Conservation (phyloP, 2,797 vertebrate species). For the Okamejei kenojei region DNA sequence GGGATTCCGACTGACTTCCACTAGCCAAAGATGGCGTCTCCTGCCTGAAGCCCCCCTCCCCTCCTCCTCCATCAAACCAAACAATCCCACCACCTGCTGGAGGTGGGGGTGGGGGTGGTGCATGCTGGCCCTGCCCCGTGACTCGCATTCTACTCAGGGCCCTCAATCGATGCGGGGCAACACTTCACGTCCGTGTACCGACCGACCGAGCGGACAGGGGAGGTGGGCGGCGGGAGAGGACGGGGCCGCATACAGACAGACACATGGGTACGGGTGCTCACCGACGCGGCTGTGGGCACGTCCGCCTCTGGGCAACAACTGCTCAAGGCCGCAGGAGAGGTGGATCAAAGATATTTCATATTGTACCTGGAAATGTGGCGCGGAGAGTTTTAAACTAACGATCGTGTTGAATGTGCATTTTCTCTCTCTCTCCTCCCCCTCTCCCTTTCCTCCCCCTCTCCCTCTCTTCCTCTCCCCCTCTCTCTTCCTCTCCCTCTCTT, state of each 20-base stretch:
- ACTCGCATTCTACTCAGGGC: constrained; percentile 24
- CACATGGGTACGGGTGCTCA: background rate
- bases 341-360: background rate
- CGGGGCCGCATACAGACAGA: background rate
- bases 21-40: background rate
- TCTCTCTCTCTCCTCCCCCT: too few species aligned
- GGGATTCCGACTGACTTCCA: background rate
- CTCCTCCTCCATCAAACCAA: too few species aligned
- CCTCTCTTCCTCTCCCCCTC: too few species aligned
- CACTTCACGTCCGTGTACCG: background rate
- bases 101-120: background rate
- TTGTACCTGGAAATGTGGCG: background rate
- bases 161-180: constrained; percentile 6
- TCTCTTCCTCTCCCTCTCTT: too few species aligned
- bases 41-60: background rate
- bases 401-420: background rate
- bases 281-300: background rate
- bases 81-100: too few species aligned
- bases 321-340: background rate
- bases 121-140: background rate
- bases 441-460: too few species aligned
- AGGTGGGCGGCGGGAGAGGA: background rate
- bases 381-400: background rate
- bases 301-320: background rate
- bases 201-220: background rate